Conservation (phyloP, 2,113 vertebrate species). For the Xyliphius kryptos region DNA sequence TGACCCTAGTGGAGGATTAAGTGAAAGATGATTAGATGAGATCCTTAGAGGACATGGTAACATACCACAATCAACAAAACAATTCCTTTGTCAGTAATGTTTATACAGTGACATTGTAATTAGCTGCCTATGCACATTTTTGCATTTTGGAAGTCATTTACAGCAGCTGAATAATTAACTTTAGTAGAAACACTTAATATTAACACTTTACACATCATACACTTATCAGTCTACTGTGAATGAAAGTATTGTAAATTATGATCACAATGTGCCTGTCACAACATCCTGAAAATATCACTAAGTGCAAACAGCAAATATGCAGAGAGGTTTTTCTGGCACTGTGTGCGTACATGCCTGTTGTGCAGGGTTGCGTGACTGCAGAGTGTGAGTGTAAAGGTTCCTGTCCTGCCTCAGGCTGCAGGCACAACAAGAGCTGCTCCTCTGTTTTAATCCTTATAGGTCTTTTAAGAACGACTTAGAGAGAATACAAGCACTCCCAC, state of each 20-base stretch:
- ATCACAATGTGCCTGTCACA: slow-evolving; percentile 1
- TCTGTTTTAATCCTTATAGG: slow-evolving; percentile 60
- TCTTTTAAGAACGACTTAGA: slow-evolving; percentile 47
- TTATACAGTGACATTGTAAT: background rate
- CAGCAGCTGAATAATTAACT: too few relatives aligned
- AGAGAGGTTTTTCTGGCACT: slow-evolving; percentile 58
- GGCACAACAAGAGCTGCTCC: slow-evolving; percentile 54
- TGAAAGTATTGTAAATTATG: background rate
- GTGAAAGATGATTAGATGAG: too few relatives aligned
- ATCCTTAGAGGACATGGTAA: too few relatives aligned
- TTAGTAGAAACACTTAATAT: background rate
- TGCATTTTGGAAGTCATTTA: too few relatives aligned
- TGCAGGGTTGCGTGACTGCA: slow-evolving; percentile 59
- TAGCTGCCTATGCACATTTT: too few relatives aligned
- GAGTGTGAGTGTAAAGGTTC: slow-evolving; percentile 60
- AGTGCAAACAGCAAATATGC: slow-evolving; percentile 5
- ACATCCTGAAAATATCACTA: slow-evolving; percentile 8
- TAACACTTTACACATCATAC: background rate
- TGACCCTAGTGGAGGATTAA: too few relatives aligned
- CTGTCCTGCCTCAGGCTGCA: slow-evolving; percentile 60
- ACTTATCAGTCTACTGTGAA: background rate
- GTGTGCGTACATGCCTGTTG: slow-evolving; percentile 57
- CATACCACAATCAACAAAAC: too few relatives aligned
- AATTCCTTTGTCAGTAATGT: background rate
- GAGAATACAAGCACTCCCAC: slow-evolving; percentile 48